phyloP scores from a whole-genome alignment of 2,888 invertebrate species.

The Athrips mouffetella region DNA sequence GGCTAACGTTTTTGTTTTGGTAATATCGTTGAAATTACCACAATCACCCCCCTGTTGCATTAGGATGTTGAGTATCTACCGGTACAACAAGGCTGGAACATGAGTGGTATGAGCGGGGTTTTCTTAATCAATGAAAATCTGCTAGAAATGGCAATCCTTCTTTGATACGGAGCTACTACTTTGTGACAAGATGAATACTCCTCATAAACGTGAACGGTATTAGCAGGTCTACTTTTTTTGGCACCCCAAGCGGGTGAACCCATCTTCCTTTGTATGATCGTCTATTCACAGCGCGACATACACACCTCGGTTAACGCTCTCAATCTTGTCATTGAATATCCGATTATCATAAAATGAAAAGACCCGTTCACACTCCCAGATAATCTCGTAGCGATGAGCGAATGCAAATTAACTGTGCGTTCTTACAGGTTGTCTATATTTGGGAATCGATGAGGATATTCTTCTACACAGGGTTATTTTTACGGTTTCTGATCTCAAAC shows the following conservation, averaged over 20 bases:
- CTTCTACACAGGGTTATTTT: neutral
- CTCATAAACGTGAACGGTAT: neutral
- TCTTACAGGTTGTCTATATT: neutral
- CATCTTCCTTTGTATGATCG: constrained; percentile 9
- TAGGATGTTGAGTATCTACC: no score
- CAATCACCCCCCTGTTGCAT: no score
- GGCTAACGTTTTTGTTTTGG: no score
- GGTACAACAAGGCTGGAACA: no score
- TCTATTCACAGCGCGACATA: constrained; percentile 8
- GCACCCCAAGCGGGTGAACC: neutral
- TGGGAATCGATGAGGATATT: neutral
- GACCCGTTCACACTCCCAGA: constrained; percentile 9
- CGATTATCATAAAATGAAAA: constrained; percentile 17
- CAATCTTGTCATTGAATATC: constrained; percentile 18
- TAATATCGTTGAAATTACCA: no score
- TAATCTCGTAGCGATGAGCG: neutral
- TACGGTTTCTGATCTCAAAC: neutral
- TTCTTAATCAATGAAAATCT: no score
- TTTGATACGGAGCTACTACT: no score
- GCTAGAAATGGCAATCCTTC: no score
- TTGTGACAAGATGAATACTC: neutral
- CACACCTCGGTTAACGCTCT: constrained; percentile 9
- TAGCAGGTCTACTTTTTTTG: neutral
- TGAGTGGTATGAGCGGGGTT: no score
- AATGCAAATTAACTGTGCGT: constrained; percentile 8